phyloP scores from a whole-genome alignment of 2,797 vertebrate species.

The Malurus splendens region DNA sequence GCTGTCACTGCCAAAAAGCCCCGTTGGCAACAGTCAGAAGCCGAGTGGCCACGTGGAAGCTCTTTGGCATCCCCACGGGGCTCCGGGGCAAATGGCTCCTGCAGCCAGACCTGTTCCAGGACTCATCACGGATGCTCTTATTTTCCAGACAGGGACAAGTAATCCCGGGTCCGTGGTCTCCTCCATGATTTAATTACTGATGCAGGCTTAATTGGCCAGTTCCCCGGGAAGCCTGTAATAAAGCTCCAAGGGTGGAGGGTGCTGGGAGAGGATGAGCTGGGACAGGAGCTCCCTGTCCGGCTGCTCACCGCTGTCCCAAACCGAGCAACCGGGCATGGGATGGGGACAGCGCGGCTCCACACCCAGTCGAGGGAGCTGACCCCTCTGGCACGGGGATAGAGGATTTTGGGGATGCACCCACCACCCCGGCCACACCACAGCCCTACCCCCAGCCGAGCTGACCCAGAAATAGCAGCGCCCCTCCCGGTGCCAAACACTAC shows the following conservation, averaged over 20 bases:
- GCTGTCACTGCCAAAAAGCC: rapidly evolving
- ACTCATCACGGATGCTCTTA: slow-evolving; percentile 13
- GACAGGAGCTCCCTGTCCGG: neutral
- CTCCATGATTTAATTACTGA: slow-evolving; percentile 28
- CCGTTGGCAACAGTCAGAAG: rapidly evolving
- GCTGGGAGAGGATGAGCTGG: neutral
- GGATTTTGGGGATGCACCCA: neutral
- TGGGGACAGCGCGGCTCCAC: rapidly evolving
- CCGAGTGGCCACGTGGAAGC: neutral
- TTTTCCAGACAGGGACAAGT: slow-evolving; percentile 32
- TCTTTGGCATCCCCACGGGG: neutral
- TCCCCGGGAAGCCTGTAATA: slow-evolving; percentile 26
- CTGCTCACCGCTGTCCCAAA: rapidly evolving
- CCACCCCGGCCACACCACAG: rapidly evolving
- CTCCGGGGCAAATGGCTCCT: slow-evolving; percentile 19
- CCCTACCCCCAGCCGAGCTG: neutral
- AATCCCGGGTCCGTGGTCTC: neutral
- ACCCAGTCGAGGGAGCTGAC: rapidly evolving
- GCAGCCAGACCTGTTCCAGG: slow-evolving; percentile 39
- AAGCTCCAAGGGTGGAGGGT: neutral
- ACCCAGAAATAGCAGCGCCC: neutral
- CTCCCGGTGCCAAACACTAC: neutral
- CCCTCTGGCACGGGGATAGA: neutral
- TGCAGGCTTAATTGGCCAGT: slow-evolving; percentile 23
- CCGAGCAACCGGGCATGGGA: rapidly evolving